A percentile compares a stretch with the other conserved stretches of the same genome.
Evolutionary conservation across 2,888 invertebrate genomes (phyloP).

Genomic region (Nycteola revayana): DNA sequence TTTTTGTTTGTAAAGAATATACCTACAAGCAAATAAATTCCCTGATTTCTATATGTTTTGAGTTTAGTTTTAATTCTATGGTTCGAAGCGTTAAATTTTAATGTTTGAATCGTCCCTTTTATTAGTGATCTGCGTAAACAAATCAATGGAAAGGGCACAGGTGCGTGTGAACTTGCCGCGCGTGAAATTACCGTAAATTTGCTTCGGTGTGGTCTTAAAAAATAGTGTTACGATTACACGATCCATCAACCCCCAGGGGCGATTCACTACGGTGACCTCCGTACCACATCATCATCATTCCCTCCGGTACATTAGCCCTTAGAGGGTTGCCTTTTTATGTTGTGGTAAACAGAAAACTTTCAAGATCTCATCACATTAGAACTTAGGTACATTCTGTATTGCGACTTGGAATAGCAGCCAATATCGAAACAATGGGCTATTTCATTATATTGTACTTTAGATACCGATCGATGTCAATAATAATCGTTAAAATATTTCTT

Average conservation of each 20-base stretch:
- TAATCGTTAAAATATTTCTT: conserved; percentile 36
- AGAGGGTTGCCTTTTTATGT: conserved; percentile 47
- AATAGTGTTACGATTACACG: conserved; percentile 68
- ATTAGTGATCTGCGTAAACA: conserved; percentile 52
- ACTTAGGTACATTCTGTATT: too few relatives aligned
- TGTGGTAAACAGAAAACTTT: neutral
- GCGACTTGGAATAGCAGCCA: conserved; percentile 45
- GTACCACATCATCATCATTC: conserved; percentile 62
- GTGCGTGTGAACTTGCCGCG: conserved; percentile 72
- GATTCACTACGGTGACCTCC: conserved; percentile 70
- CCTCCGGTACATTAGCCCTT: conserved; percentile 40
- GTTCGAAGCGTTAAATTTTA: conserved; percentile 33
- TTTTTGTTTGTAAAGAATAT: neutral
- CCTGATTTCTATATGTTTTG: conserved; percentile 29
- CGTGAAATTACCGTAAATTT: conserved; percentile 78
- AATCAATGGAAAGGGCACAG: conserved; percentile 51
- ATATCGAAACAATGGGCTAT: conserved; percentile 59
- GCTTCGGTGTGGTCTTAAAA: conserved; percentile 77
- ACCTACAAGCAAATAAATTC: conserved; percentile 19
- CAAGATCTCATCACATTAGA: too few relatives aligned
- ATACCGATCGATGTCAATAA: conserved; percentile 48
- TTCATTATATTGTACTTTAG: conserved; percentile 45
- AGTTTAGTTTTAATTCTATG: conserved; percentile 24
- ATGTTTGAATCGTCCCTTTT: conserved; percentile 44
- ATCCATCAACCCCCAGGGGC: conserved; percentile 67